These are phyloP conservation scores for Ectobius pallidus DNA, from an alignment of 2,888 invertebrate species.

Conservation along the genomic window DNA sequence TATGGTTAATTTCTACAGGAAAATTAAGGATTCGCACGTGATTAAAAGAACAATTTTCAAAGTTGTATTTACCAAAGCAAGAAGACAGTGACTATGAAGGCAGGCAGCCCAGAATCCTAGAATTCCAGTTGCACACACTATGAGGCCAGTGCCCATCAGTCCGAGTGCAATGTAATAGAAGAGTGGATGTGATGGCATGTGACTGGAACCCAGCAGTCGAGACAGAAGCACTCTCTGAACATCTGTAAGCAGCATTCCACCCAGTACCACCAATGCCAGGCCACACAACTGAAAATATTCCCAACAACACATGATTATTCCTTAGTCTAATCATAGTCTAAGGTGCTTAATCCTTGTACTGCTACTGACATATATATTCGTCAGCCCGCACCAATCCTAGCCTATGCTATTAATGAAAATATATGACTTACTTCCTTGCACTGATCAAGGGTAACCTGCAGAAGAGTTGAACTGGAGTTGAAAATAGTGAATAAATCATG, in stretches of 20 bases:
- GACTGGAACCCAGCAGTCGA: slow-evolving; percentile 68
- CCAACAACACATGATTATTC: too few relatives aligned
- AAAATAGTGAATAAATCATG: too few relatives aligned
- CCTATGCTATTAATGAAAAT: too few relatives aligned
- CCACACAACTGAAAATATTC: slow-evolving; percentile 71
- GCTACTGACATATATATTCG: too few relatives aligned
- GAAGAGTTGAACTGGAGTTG: too few relatives aligned
- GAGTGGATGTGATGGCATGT: slow-evolving; percentile 68
- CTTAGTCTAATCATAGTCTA: background rate
- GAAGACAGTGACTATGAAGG: slow-evolving; percentile 72
- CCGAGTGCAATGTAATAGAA: slow-evolving; percentile 78
- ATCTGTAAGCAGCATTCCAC: slow-evolving; percentile 75
- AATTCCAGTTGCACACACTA: slow-evolving; percentile 71
- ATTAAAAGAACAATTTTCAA: too few relatives aligned
- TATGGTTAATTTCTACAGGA: too few relatives aligned
- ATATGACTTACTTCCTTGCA: too few relatives aligned
- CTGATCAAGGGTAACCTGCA: too few relatives aligned
- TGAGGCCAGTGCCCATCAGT: slow-evolving; percentile 70
- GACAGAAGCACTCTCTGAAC: slow-evolving; percentile 73
- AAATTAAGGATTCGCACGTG: too few relatives aligned
- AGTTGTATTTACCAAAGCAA: slow-evolving; percentile 74
- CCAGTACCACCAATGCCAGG: slow-evolving; percentile 70
- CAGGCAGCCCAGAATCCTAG: slow-evolving; percentile 84
- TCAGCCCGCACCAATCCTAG: too few relatives aligned
- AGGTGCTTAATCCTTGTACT: too few relatives aligned